phyloP scores from a whole-genome alignment of 2,113 vertebrate species.

The Gasterosteus aculeatus region DNA sequence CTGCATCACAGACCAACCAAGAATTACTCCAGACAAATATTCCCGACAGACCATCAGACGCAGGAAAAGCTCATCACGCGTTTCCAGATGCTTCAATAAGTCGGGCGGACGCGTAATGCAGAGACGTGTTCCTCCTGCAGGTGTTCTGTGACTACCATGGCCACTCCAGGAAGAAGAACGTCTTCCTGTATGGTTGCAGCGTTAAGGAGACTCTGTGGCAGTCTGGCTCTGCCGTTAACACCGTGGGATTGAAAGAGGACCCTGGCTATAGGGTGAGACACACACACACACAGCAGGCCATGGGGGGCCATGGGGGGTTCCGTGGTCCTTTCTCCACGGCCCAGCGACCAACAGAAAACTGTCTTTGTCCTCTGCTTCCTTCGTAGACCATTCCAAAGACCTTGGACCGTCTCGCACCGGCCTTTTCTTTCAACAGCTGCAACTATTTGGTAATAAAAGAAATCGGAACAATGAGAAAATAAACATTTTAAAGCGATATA shows the following conservation, averaged over 20 bases:
- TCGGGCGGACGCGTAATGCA: too few relatives aligned
- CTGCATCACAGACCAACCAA: too few relatives aligned
- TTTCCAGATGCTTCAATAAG: neutral
- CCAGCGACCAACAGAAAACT: conserved; percentile 1
- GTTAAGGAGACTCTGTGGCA: conserved; percentile 94
- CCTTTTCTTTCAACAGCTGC: conserved; percentile 92
- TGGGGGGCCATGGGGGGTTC: too few relatives aligned
- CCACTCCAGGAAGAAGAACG: conserved; percentile 93
- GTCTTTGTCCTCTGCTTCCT: neutral
- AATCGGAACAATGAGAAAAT: neutral
- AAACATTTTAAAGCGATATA: neutral
- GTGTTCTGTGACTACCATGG: conserved; percentile 97
- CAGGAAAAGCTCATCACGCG: neutral
- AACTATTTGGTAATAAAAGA: conserved; percentile 81
- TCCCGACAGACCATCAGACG: neutral
- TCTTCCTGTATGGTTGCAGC: conserved; percentile 94
- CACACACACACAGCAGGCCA: neutral
- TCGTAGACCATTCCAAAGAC: conserved; percentile 89
- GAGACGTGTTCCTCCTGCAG: conserved; percentile 61
- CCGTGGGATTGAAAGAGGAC: conserved; percentile 82
- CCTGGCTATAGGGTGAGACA: conserved; percentile 86
- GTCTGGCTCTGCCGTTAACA: conserved; percentile 80
- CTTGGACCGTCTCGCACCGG: conserved; percentile 89
- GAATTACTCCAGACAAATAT: too few relatives aligned
- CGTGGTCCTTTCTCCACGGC: too few relatives aligned